These are phyloP conservation scores for Dyspetes luteomarginatus DNA, from an alignment of 2,888 invertebrate genomes.

Conservation along the genomic window DNA sequence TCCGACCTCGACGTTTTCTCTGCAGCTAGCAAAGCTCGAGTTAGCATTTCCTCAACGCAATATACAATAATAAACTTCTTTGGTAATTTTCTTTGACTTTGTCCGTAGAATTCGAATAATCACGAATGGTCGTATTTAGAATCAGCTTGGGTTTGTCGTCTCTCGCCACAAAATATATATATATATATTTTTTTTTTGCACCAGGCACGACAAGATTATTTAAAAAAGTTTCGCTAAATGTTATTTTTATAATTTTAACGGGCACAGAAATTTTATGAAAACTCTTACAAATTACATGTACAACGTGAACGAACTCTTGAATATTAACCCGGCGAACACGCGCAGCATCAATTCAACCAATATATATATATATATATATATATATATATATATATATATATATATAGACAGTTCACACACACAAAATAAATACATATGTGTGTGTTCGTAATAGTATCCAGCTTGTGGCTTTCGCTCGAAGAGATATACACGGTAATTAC, in stretches of 20 bases:
- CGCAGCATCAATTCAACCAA: slow-evolving; percentile 32
- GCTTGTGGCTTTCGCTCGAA: slow-evolving; percentile 19
- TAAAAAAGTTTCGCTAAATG: slow-evolving; percentile 1
- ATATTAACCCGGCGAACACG: slow-evolving; percentile 27
- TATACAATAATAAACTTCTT: slow-evolving; percentile 35
- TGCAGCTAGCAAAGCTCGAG: not conserved
- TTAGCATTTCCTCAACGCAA: slow-evolving; percentile 10
- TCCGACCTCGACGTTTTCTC: slow-evolving; percentile 16
- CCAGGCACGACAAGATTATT: not conserved
- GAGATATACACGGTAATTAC: slow-evolving; percentile 71
- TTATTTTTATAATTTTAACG: slow-evolving; percentile 42
- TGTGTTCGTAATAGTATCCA: slow-evolving; percentile 14
- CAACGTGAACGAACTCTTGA: not conserved
- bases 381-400: not conserved
- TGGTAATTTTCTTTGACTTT: not conserved
- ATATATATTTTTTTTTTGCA: not conserved
- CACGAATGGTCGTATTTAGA: slow-evolving; percentile 22
- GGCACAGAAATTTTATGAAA: not conserved
- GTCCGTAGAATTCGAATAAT: slow-evolving; percentile 17
- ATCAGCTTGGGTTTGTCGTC: too few species aligned
- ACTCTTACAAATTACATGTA: slow-evolving; percentile 18
- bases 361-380: not conserved
- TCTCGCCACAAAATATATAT: not conserved
- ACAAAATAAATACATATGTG: not conserved
- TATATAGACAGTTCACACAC: too few species aligned